Conservation (phyloP, 2,797 vertebrate genomes). For the Thamnophis elegans region DNA sequence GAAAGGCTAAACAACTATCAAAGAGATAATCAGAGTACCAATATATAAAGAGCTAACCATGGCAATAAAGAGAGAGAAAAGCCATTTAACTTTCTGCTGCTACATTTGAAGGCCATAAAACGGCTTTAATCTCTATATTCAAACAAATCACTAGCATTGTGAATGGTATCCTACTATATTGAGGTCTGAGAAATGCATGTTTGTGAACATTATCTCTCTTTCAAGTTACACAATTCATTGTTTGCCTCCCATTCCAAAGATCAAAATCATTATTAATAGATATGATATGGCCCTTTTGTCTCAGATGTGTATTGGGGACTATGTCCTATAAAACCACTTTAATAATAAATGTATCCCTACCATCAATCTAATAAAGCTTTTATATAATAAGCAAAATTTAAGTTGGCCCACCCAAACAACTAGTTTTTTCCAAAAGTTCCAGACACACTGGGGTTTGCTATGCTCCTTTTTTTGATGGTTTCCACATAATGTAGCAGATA, state of each 20-base stretch:
- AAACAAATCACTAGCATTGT: conserved; percentile 2
- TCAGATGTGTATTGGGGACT: neutral
- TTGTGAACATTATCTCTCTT: conserved; percentile 9
- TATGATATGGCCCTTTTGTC: neutral
- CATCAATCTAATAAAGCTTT: neutral
- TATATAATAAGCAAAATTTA: neutral
- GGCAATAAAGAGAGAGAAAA: neutral
- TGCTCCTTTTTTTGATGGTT: conserved; percentile 20
- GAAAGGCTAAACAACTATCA: neutral
- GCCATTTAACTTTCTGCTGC: neutral
- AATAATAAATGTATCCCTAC: neutral
- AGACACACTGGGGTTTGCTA: neutral
- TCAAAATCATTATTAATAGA: neutral
- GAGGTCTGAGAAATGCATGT: conserved; percentile 13
- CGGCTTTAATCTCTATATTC: conserved; percentile 13
- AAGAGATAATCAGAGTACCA: neutral
- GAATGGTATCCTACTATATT: neutral
- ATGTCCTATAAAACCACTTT: neutral
- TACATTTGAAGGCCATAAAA: neutral
- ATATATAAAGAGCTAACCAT: neutral
- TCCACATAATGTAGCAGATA: neutral
- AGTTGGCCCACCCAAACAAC: neutral
- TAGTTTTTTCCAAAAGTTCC: neutral
- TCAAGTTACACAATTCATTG: neutral
- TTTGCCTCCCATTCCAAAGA: neutral